Evolutionary conservation across 2,113 vertebrate species (phyloP).

Genomic region (Charadrius vociferus): DNA sequence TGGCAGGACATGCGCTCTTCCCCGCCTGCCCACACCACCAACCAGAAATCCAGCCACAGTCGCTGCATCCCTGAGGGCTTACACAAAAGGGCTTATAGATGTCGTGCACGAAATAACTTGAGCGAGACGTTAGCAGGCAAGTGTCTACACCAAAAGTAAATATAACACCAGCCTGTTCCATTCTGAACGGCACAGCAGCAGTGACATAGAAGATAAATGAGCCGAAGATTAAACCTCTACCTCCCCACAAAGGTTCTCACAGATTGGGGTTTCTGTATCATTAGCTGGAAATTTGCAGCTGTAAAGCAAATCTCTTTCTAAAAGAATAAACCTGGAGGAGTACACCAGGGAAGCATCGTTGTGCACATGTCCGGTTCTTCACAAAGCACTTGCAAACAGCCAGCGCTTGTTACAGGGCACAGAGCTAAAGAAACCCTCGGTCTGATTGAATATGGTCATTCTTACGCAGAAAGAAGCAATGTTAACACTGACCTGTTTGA

Average conservation of each 20-base stretch:
- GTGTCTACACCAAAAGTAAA: neutral
- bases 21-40: neutral
- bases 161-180: neutral
- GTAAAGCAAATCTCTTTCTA: accelerated
- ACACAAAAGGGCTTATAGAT: neutral
- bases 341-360: accelerated
- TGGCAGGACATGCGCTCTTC: neutral
- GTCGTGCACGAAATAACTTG: accelerated
- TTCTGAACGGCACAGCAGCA: neutral
- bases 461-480: accelerated
- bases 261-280: accelerated
- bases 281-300: neutral
- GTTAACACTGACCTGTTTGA: conserved; percentile 86
- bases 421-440: neutral
- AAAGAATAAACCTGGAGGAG: neutral
- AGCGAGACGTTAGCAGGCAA: neutral
- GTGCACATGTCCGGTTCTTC: accelerated
- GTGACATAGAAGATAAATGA: neutral
- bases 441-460: accelerated
- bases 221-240: neutral
- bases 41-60: neutral
- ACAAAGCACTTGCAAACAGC: neutral
- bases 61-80: neutral
- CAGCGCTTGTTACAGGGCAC: neutral
- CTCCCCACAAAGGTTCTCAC: neutral